These are phyloP conservation scores for Agriopis marginaria DNA, from an alignment of 2,888 invertebrate species.

Conservation along the genomic window DNA sequence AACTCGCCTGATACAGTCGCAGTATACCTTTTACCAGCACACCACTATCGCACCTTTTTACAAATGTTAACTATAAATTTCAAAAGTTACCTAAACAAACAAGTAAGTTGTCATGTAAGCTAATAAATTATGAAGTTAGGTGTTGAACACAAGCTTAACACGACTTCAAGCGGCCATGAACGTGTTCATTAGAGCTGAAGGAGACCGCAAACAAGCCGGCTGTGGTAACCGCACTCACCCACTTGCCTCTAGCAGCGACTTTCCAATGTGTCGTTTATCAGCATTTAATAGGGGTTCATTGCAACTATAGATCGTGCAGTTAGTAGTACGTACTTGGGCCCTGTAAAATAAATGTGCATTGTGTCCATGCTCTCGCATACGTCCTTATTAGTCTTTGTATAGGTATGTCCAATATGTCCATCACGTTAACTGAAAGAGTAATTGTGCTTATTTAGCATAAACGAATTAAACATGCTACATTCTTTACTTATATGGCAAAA, in stretches of 20 bases:
- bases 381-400: too few species aligned
- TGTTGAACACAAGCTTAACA: constrained; percentile 30
- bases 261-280: constrained; percentile 11
- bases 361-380: neutral
- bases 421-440: too few species aligned
- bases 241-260: constrained; percentile 27
- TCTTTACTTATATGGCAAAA: too few species aligned
- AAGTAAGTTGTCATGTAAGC: neutral
- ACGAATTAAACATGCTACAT: too few species aligned
- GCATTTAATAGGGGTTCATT: constrained; percentile 16
- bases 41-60: too few species aligned
- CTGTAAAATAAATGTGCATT: neutral
- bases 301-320: constrained; percentile 8
- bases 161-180: constrained; percentile 16
- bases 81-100: neutral
- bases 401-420: too few species aligned
- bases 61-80: neutral
- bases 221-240: neutral
- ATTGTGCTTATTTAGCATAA: too few species aligned
- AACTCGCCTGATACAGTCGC: too few species aligned
- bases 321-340: constrained; percentile 4
- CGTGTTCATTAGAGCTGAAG: constrained; percentile 42
- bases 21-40: too few species aligned
- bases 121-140: constrained; percentile 24
- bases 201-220: constrained; percentile 35